Percentiles rank a stretch among this genome's conserved stretches.
Evolutionary conservation across 2,113 vertebrate genomes (phyloP).

Genomic region (Acrocephalus kingi): DNA sequence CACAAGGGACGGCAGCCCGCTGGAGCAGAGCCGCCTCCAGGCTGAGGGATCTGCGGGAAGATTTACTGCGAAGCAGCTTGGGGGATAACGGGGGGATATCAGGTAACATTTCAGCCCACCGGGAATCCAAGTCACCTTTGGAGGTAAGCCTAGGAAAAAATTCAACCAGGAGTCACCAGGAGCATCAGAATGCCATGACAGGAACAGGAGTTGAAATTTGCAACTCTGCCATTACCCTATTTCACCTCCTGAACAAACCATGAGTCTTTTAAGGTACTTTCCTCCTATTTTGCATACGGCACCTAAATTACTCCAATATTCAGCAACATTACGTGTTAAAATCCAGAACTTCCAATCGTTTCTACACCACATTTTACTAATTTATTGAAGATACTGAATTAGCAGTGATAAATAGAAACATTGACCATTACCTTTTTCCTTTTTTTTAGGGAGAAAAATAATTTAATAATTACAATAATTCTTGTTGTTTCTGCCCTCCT

Average conservation of each 20-base stretch:
- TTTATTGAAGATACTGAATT: background rate
- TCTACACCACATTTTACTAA: background rate
- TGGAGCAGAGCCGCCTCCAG: background rate
- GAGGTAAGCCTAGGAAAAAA: background rate
- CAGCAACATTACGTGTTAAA: background rate
- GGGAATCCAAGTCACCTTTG: background rate
- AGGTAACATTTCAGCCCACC: background rate
- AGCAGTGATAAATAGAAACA: background rate
- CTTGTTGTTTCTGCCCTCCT: background rate
- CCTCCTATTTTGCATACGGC: background rate
- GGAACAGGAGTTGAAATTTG: rapidly evolving
- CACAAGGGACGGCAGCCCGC: background rate
- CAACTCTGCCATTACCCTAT: background rate
- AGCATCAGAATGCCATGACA: background rate
- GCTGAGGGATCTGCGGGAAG: background rate
- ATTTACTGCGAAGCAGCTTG: background rate
- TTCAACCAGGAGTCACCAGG: background rate
- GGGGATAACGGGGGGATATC: background rate
- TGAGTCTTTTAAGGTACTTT: background rate
- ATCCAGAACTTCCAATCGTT: background rate
- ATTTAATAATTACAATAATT: background rate
- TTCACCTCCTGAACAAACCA: background rate
- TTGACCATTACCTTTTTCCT: rapidly evolving
- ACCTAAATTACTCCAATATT: background rate
- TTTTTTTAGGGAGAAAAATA: rapidly evolving